Evolutionary conservation across 1,140 invertebrate species (phyloP), one percentile per base, ranked within the genome.

Genomic region (Drosophila sucinea): DNA sequence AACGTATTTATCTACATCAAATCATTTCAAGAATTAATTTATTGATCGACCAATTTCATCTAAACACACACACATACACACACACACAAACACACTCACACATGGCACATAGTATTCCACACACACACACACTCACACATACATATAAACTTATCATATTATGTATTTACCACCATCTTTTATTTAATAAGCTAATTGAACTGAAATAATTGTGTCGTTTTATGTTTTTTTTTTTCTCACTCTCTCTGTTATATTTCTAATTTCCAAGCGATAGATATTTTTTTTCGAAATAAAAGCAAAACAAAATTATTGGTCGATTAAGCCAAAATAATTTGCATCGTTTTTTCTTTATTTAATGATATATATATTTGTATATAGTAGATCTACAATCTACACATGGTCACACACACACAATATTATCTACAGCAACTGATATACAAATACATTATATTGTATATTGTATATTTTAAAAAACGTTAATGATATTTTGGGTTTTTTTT

Each of bases 181-280:
- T 69, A 80, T 72, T 77, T 80, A 63, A 27, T 87, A 87, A 89
- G 83, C 70, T 78, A 77, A 74, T 79, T 79, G 84, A 87, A 87
- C 84, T 87, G 84, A 87, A 82, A 58, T 80, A 72, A 38, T 11
- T 38, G 35, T 78, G 73, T 47, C 75, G 74, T 83, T 74, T 70
- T 4, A 30, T 4, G 2, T 4, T 66, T 51, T 29, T 74, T 74
- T 63, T 62, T 67, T 44, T 71, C 63, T 69, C 60, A 63, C 58
- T 66, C 63, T 56, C 27, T 40, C 47, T 40, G 56, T 63, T 11
- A 23, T 38, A 10, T 38, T 38, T 38, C 35, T 38, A 38, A 38
- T 65, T 62, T 67, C 61, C 60, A 62, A 62, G 54, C 35, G 67
- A 65, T 64, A n/a, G 35, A 38, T 38, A 11, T 38, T 76, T 82